Conservation (phyloP, 2,888 invertebrate species). For the Galeruca laticollis region DNA sequence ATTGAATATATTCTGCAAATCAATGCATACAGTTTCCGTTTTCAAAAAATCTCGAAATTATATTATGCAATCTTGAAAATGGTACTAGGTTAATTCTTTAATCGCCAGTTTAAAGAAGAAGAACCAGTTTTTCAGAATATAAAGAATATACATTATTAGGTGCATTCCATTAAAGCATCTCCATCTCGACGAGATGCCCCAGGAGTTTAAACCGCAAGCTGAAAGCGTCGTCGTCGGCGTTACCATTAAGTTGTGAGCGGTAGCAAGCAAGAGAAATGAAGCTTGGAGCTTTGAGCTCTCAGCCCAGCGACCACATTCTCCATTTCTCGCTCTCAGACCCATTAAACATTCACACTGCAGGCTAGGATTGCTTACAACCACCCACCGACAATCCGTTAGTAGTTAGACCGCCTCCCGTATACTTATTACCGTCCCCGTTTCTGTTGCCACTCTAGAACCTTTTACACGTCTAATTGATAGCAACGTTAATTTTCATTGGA, state of each 20-base stretch:
- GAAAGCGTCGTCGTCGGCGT: constrained; percentile 52
- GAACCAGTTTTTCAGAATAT: background rate
- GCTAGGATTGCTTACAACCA: constrained; percentile 61
- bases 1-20: too few species aligned
- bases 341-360: constrained; percentile 66
- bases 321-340: constrained; percentile 64
- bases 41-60: too few species aligned
- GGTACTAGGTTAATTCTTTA: too few species aligned
- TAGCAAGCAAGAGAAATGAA: constrained; percentile 55
- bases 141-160: background rate
- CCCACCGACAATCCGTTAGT: constrained; percentile 40
- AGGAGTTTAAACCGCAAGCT: constrained; percentile 62
- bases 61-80: too few species aligned
- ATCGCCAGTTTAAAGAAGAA: background rate
- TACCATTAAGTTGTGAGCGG: constrained; percentile 19
- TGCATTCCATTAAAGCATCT: constrained; percentile 6
- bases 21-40: too few species aligned
- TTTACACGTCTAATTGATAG: constrained; percentile 29
- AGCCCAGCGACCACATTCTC: constrained; percentile 57
- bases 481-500: constrained; percentile 22
- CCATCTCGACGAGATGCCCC: constrained; percentile 47
- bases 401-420: constrained; percentile 23
- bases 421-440: constrained; percentile 21
- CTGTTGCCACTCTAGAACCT: constrained; percentile 21
- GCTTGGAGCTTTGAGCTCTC: constrained; percentile 27